Evolutionary conservation across 1,140 invertebrate genomes (phyloP), one percentile per base, ranked within the genome.

Genomic region (Patella vulgata): DNA sequence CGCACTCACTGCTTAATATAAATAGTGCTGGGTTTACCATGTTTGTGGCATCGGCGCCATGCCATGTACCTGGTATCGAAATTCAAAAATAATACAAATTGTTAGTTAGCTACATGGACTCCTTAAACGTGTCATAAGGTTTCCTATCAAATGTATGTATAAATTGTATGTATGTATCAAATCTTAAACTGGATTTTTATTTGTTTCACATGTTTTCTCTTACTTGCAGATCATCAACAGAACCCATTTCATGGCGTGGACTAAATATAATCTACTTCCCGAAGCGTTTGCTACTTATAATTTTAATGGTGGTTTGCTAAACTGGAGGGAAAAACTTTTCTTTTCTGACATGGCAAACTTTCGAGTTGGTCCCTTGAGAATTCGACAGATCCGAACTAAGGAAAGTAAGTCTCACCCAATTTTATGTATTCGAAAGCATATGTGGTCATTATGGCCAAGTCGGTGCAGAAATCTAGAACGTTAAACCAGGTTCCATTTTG

Each of bases 331-430:
- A 21, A 51, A 52, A 25, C 50, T 57, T n/a, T 74, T 67, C 58
- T 61, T 72, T 57, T 50, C 31, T 23, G 74, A 69, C 52, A 30
- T 71, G 42, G 52, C 39, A 19, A 67, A 56, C 51, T 65, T 68
- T 12, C 46, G 68, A 19, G 43, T 75, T 19, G 75, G 75, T 9
- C 74, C 74, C 6, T 59, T 58, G 3, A 46, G 75, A 36, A 47
- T 78, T 9, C 40, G 73, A 36, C 74, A 76, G 56, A 50, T 68
- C 14, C 36, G 75, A 21, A 71, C 73, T 46, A 54, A 62, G 23
- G 17, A 25, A 33, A 46, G 64, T 68, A 53, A 50, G 33, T 50
- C 5, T 36, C 14, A 8, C 33, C 14, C 5, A n/a, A n/a, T n/a
- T n/a, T n/a, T n/a, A n/a, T n/a, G 39, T 27, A 50, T 25, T 21